These are phyloP conservation scores for Fragum sueziense DNA, from an alignment of 2,888 invertebrate species.

Conservation along the genomic window DNA sequence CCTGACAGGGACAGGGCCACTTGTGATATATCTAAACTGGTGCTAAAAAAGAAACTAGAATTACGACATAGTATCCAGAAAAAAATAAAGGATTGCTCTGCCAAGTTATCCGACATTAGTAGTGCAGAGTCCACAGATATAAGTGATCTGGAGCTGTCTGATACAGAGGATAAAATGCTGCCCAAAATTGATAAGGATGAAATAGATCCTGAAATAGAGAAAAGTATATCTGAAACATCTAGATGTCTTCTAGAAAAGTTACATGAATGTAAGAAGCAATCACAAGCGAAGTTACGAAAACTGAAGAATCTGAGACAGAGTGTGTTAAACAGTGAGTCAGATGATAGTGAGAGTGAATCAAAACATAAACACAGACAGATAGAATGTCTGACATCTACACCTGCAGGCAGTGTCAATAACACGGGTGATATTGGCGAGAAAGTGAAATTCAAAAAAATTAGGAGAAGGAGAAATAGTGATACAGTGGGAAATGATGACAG, in stretches of 20 bases:
- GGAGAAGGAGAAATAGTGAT: slow-evolving; percentile 30
- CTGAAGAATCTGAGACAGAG: slow-evolving; percentile 65
- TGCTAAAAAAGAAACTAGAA: slow-evolving; percentile 69
- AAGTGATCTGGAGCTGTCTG: not conserved
- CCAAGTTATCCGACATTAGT: slow-evolving; percentile 38
- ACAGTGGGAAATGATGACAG: slow-evolving; percentile 13
- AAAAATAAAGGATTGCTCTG: slow-evolving; percentile 42
- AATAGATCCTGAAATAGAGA: slow-evolving; percentile 17
- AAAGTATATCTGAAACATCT: not conserved
- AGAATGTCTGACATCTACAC: slow-evolving; percentile 14
- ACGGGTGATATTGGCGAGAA: slow-evolving; percentile 11
- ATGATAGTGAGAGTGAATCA: slow-evolving; percentile 32
- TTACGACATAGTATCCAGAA: slow-evolving; percentile 41
- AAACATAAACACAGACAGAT: slow-evolving; percentile 9
- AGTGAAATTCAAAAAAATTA: slow-evolving; percentile 40
- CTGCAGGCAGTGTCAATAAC: not conserved
- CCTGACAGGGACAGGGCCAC: slow-evolving; percentile 20
- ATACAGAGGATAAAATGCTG: not conserved
- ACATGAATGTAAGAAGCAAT: slow-evolving; percentile 25
- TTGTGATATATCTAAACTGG: slow-evolving; percentile 66
- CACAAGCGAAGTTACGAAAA: slow-evolving; percentile 56
- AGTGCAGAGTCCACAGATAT: slow-evolving; percentile 39
- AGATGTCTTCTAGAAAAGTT: not conserved
- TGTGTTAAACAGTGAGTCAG: slow-evolving; percentile 66
- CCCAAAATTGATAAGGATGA: slow-evolving; percentile 2